A percentile compares a stretch with the other conserved stretches of the same genome.
Evolutionary conservation across 2,113 vertebrate species (phyloP).

Genomic region (Tragelaphus buxtoni): DNA sequence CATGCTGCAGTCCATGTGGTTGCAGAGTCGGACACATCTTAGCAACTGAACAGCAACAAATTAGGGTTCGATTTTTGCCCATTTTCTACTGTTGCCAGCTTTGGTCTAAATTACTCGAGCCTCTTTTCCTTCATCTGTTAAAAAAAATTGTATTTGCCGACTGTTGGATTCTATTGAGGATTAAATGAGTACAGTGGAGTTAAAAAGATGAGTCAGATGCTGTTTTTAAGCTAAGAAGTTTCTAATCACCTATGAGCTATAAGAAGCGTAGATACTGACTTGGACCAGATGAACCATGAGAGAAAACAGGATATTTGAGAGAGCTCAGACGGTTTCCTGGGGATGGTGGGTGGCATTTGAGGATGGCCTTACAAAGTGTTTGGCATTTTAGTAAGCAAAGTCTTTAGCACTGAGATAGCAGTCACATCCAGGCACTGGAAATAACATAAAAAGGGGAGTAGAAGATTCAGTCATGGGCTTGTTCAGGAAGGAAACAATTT

Average conservation of each 20-base stretch:
- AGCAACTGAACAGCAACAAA: not conserved
- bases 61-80: not conserved
- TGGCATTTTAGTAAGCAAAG: slow-evolving; percentile 1
- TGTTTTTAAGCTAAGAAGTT: not conserved
- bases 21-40: not conserved
- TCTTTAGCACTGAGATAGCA: not conserved
- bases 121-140: not conserved
- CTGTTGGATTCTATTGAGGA: not conserved
- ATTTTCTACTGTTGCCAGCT: not conserved
- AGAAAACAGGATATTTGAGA: not conserved
- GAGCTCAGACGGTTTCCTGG: not conserved
- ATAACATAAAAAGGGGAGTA: not conserved
- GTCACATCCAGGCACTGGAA: not conserved
- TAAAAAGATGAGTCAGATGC: not conserved
- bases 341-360: not conserved
- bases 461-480: not conserved
- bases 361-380: not conserved
- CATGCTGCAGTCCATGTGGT: not conserved
- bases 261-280: not conserved
- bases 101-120: not conserved
- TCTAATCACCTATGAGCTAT: not conserved
- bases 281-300: not conserved
- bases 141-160: not conserved
- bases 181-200: not conserved
- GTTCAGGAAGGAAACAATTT: not conserved